Base-by-base conservation (phyloP, 1,140 invertebrate species). In the Conus ventricosus region DNA sequence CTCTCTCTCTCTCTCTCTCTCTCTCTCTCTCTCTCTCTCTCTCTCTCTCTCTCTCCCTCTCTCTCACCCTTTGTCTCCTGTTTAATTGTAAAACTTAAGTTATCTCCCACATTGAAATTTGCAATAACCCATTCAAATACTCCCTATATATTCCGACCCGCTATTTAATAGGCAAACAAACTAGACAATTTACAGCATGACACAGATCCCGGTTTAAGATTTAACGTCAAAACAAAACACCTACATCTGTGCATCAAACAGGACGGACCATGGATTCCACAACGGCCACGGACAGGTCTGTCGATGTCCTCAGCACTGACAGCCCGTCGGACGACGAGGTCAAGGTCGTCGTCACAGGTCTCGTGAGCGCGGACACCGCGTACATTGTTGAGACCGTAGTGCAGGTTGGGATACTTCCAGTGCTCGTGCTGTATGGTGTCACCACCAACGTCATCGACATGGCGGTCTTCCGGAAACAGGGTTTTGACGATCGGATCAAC, bases 381-480 rank as follows among this genome's bases (percentile, higher is more conserved):
- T 25, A 17, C 25, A 7, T 78, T 7, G 17, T 78, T 27, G 76
- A 78, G 76, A 78, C 25, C 10, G 76, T 78, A 25, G 76, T 78
- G 25, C 76, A 39, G 25, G 76, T 17, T 17, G 76, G 76, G 25
- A 78, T 78, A 39, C 76, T 78, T 27, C 76, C 76, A 1, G 76
- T 78, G 76, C 25, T 78, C 8, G 76, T 78, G 76, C 25, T 78
- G n/a, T 78, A 25, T 7, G 76, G 76, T 7, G 8, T 78, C 25
- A 78, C 39, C 76, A 78, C 76, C 39, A 78, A 78, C 76, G 5
- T 78, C 25, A 39, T 78, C n/a, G 39, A 78, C 25, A 78, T 78
- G 76, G 76, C 6, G 8, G 76, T 78, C 25, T 78, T 78, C 76
- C 11, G 11, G 76, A 27, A 25, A 10, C 76, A 39, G 39, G 76